Evolutionary conservation across 1,140 invertebrate species (phyloP).

Genomic region (Drosophila lini): DNA sequence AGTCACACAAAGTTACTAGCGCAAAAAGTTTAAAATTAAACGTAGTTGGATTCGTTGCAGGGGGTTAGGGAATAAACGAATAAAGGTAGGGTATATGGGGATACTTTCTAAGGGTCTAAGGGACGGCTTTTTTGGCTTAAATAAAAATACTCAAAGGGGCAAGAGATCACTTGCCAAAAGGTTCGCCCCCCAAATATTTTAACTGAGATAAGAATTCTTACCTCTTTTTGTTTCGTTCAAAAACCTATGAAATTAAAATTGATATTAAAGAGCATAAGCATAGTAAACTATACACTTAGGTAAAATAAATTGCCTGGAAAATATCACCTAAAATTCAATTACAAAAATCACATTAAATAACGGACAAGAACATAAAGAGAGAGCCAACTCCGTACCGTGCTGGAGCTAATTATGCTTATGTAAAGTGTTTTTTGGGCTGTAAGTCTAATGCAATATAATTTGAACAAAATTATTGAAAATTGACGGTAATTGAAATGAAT

Average conservation of each 20-base stretch:
- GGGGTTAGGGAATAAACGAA: neutral
- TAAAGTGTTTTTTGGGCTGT: conserved; percentile 36
- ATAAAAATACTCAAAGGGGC: neutral
- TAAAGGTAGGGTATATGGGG: neutral
- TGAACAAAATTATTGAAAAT: conserved; percentile 79
- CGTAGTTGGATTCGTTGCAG: conserved; percentile 43
- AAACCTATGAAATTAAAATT: neutral
- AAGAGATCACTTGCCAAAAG: neutral
- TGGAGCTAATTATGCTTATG: conserved; percentile 54
- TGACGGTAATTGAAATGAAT: conserved; percentile 82
- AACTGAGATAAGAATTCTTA: neutral
- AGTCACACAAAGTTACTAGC: conserved; percentile 57
- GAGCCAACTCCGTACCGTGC: conserved; percentile 5
- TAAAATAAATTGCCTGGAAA: neutral
- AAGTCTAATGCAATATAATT: conserved; percentile 75
- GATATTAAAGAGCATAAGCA: neutral
- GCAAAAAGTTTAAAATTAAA: conserved; percentile 79
- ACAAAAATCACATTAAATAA: neutral
- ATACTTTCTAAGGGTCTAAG: neutral
- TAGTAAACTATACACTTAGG: neutral
- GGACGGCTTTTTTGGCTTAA: too few species aligned
- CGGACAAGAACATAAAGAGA: neutral
- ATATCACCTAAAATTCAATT: neutral
- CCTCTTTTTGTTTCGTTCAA: neutral
- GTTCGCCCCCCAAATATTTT: neutral